Evolutionary conservation across 2,797 vertebrate genomes (phyloP).

Genomic region (Pangasius djambal): DNA sequence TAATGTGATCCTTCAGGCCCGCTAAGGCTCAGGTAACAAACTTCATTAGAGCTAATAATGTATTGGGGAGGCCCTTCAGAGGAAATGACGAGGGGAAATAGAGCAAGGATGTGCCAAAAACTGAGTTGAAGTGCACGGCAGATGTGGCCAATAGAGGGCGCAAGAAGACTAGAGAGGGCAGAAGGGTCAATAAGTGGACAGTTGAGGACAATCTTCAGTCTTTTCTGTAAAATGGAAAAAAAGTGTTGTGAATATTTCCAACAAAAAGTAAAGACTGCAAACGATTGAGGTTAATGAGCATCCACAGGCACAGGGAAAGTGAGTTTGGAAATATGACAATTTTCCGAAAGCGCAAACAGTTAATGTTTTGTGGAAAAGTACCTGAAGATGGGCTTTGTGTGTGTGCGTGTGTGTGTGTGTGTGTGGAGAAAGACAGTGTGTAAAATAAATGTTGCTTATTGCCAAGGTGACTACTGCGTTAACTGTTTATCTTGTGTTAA

Average conservation of each 20-base stretch:
- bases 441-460: constrained; percentile 15
- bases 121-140: background rate
- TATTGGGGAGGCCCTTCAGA: background rate
- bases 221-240: background rate
- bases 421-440: background rate
- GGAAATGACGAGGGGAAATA: background rate
- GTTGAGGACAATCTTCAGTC: constrained; percentile 1
- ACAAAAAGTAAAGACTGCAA: background rate
- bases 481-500: constrained; percentile 23
- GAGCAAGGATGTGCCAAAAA: background rate
- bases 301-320: background rate
- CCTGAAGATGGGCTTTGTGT: background rate
- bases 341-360: constrained; percentile 1
- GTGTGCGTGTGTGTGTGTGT: constrained; percentile 24
- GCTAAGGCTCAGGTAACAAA: background rate
- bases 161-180: background rate
- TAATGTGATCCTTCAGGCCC: background rate
- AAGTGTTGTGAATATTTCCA: background rate
- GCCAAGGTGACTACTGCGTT: background rate
- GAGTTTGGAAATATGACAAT: background rate
- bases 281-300: constrained; percentile 23
- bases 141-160: background rate
- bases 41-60: background rate
- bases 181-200: background rate
- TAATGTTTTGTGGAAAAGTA: constrained; percentile 13